Evolutionary conservation across 1,140 invertebrate genomes (phyloP), one percentile per base, ranked within the genome.

Genomic region (Plutomurus gul): DNA sequence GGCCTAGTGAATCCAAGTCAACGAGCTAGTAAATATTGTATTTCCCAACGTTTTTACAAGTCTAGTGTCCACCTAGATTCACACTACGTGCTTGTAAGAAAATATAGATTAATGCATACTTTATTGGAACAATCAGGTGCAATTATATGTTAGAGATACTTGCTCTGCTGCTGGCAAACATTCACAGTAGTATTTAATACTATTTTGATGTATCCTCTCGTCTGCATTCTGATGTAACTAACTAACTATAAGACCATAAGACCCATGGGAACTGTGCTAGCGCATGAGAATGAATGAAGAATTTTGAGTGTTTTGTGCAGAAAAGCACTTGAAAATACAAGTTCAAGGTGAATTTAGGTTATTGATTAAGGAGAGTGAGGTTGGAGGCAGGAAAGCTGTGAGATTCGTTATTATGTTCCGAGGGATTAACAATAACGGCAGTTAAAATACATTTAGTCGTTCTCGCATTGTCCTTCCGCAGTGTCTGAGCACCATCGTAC

Each of bases 361-460:
- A 65, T 65, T 65, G 56, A 30, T 65, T 65, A 65, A 65, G 56
- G 56, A 65, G 56, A 65, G 56, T 65, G 56, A 27, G 56, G 56
- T 33, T n/a, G 25, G 36, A 65, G 18, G 27, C n/a, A n/a, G n/a
- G n/a, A n/a, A n/a, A n/a, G n/a, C n/a, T n/a, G n/a, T n/a, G n/a
- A n/a, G n/a, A n/a, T n/a, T n/a, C n/a, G n/a, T n/a, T n/a, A 65
- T 65, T 65, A 65, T 65, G 56, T 27, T 13, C 56, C 16, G 30
- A 65, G 56, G 36, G 30, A 65, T 33, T 65, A 65, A 30, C 27
- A 65, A 13, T 65, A 65, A 65, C 56, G 56, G 56, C n/a, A 30
- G 56, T 65, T 65, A 65, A 65, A 65, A 65, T 65, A 30, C 56
- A 65, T 65, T 65, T 27, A 13, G 22, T n/a, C n/a, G n/a, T n/a